A percentile compares a stretch with the other conserved stretches of the same genome.
These are phyloP conservation scores for Aphelenchoides besseyi DNA, from an alignment of 1,140 invertebrate species.

Conservation along the genomic window DNA sequence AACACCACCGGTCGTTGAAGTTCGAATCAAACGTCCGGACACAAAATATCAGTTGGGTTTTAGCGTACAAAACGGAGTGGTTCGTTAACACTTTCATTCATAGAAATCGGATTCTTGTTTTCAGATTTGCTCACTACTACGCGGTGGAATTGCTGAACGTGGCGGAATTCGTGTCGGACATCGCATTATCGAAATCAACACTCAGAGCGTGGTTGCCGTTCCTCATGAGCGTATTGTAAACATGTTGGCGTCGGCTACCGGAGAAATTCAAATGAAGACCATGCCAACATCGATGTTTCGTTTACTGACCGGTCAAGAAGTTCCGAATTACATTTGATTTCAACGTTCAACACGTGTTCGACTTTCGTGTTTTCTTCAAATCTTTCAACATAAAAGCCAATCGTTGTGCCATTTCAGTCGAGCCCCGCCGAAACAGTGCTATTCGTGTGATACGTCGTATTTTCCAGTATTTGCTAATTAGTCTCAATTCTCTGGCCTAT, in stretches of 20 bases:
- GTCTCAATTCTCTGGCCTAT: slow-evolving; percentile 3
- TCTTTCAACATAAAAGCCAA: no score
- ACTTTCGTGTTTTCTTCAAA: neutral
- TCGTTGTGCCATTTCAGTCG: slow-evolving; percentile 11
- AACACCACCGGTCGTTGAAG: slow-evolving; percentile 98
- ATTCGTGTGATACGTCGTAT: slow-evolving; percentile 8
- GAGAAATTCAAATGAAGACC: slow-evolving; percentile 98
- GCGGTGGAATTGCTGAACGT: slow-evolving; percentile 95
- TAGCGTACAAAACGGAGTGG: slow-evolving; percentile 98
- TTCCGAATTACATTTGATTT: slow-evolving; percentile 89
- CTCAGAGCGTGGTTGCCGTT: slow-evolving; percentile 95
- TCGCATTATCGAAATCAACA: slow-evolving; percentile 98
- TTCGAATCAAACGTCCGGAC: slow-evolving; percentile 96
- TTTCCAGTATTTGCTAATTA: neutral
- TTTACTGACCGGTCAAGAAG: slow-evolving; percentile 94
- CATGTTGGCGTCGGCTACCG: slow-evolving; percentile 92
- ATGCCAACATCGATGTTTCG: slow-evolving; percentile 99
- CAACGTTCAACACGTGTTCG: slow-evolving; percentile 4
- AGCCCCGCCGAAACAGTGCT: neutral
- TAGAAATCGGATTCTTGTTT: slow-evolving; percentile 25
- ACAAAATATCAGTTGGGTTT: slow-evolving; percentile 99
- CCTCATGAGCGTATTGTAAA: slow-evolving; percentile 99
- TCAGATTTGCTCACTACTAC: slow-evolving; percentile 91
- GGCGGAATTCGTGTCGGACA: slow-evolving; percentile 97
- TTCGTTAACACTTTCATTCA: slow-evolving; percentile 68